Evolutionary conservation across 2,113 vertebrate genomes (phyloP).

Genomic region (Picathartes gymnocephalus): DNA sequence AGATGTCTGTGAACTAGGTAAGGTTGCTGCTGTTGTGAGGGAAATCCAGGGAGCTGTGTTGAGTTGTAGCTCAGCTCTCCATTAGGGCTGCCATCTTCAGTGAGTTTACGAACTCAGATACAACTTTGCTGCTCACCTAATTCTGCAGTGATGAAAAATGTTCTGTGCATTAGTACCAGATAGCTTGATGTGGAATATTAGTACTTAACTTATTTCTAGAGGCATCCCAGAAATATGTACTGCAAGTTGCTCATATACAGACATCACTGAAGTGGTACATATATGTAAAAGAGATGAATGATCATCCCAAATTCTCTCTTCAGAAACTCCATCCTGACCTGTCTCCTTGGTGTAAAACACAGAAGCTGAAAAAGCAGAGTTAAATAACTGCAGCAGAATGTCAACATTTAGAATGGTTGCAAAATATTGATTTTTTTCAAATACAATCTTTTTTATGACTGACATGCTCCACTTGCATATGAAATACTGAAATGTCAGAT

Average conservation of each 20-base stretch:
- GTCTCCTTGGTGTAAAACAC: background rate
- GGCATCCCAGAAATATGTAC: background rate
- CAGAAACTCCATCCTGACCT: background rate
- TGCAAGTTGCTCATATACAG: background rate
- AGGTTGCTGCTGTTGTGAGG: background rate
- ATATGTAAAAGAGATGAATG: background rate
- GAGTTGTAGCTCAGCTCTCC: background rate
- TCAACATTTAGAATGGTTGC: background rate
- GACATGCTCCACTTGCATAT: background rate
- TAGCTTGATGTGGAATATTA: background rate
- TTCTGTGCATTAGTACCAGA: background rate
- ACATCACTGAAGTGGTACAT: background rate
- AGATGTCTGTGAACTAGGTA: background rate
- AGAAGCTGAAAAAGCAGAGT: background rate
- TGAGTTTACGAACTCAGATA: background rate
- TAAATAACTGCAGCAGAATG: background rate
- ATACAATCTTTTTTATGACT: background rate
- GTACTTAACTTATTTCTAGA: background rate
- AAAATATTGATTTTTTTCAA: background rate
- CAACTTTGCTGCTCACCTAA: background rate
- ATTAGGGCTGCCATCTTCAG: background rate
- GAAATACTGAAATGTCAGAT: background rate
- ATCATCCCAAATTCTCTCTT: background rate
- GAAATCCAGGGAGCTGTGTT: background rate
- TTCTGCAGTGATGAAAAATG: background rate